Base-by-base conservation (phyloP, 2,113 vertebrate genomes). In the Sturnira hondurensis region DNA sequence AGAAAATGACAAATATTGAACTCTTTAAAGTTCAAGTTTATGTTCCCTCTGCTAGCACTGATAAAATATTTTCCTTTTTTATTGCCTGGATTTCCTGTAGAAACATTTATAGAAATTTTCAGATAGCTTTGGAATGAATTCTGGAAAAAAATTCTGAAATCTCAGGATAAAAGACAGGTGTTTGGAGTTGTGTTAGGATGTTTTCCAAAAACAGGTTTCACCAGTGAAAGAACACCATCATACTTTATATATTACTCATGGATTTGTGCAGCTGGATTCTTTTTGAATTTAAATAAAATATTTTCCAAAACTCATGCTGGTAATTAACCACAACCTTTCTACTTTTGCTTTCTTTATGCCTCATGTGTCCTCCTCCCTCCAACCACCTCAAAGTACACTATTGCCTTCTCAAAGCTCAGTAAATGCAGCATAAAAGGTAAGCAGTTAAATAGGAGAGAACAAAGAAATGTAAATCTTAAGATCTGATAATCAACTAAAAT, bases 191-290 rank as follows among this genome's bases (percentile, higher is more conserved):
- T 54, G 13, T 87, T 20, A 95, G 65, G 50, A 91, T 88, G 63
- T 86, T 96, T 94, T 96, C 63, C 88, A 96, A 93, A 93, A 96
- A 56, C 41, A 10, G 19, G 84, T 95, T 95, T 91, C 52, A 96
- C 33, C 67, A 88, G 41, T 96, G 22, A 92, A 20, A 89, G 36
- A 96, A 83, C 5, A 63, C 17, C 47, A 83, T 82, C 45, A 73
- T 86, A 88, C 94, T 88, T 95, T 96, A 94, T 96, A 58, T 92
- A 95, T 96, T 95, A 91, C 71, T 83, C 52, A 87, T 92, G 85
- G 88, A 85, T 95, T 96, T 93, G 45, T 95, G 68, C 56, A 92
- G 76, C 82, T 93, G 47, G 96, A 22, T 88, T 96, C 36, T 61
- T 61, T 61, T 28, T 61, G 56, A 93, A 93, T 91, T 82, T 85